Conservation (phyloP, 2,888 invertebrate genomes). For the Ennomos erosarius region DNA sequence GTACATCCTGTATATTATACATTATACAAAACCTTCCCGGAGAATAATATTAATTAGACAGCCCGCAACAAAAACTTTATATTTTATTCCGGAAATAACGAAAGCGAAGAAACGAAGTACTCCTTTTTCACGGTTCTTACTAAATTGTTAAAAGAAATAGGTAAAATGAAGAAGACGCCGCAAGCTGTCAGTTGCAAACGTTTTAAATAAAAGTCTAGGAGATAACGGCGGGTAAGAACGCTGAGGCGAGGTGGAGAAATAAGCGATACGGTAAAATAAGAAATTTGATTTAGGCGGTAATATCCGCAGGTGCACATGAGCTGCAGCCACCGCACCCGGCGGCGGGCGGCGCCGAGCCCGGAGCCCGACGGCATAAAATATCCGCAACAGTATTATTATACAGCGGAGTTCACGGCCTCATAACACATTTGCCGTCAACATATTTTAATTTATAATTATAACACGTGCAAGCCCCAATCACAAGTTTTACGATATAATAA, state of each 20-base stretch:
- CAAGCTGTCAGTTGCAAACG: conserved; percentile 35
- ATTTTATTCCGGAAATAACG: conserved; percentile 31
- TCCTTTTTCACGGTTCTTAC: conserved; percentile 14
- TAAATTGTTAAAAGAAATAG: conserved; percentile 17
- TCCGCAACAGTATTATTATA: conserved; percentile 52
- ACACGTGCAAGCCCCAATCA: conserved; percentile 51
- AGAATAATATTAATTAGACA: conserved; percentile 22
- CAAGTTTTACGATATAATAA: conserved; percentile 51
- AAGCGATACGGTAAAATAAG: conserved; percentile 72
- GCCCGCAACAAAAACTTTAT: conserved; percentile 16
- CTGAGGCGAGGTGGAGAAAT: conserved; percentile 48
- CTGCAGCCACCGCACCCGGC: conserved; percentile 46
- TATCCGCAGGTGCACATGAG: conserved; percentile 76
- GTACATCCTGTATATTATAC: too few relatives aligned
- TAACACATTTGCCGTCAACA: conserved; percentile 50
- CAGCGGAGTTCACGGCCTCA: conserved; percentile 52
- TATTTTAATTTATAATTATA: conserved; percentile 60
- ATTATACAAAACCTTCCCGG: neutral
- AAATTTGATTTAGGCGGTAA: conserved; percentile 79
- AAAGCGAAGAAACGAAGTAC: conserved; percentile 26
- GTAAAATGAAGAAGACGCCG: conserved; percentile 25
- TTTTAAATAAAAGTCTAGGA: conserved; percentile 27
- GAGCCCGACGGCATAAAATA: conserved; percentile 45
- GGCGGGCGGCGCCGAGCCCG: conserved; percentile 16
- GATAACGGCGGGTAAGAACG: conserved; percentile 34